These are phyloP conservation scores for Sclerurus mexicanus DNA, from an alignment of 2,113 vertebrate genomes.

Conservation along the genomic window DNA sequence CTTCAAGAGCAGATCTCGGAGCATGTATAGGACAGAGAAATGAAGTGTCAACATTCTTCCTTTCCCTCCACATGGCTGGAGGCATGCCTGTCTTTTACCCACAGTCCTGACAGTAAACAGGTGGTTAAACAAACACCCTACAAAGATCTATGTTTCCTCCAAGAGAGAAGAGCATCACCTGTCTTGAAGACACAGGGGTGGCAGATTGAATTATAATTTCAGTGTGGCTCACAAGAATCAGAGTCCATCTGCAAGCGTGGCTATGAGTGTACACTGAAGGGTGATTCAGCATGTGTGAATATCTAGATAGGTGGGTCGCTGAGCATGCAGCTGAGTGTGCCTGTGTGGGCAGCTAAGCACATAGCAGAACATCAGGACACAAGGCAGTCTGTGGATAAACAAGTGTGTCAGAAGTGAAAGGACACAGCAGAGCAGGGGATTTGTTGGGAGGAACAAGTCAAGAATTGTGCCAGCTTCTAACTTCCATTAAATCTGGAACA, in stretches of 20 bases:
- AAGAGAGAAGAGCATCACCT: neutral
- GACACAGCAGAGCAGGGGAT: neutral
- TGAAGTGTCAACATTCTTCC: neutral
- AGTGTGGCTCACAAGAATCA: neutral
- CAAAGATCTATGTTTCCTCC: neutral
- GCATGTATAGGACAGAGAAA: neutral
- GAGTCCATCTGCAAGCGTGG: slow-evolving; percentile 5
- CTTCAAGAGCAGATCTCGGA: neutral
- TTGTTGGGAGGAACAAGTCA: neutral
- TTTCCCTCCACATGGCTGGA: neutral
- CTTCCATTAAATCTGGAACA: neutral
- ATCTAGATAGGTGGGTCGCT: slow-evolving; percentile 29
- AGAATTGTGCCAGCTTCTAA: neutral
- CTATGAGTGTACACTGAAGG: slow-evolving; percentile 1
- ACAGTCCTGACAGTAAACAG: neutral
- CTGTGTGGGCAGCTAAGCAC: slow-evolving; percentile 34
- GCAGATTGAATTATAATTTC: slow-evolving; percentile 21
- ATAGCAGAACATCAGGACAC: slow-evolving; percentile 16
- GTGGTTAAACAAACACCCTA: neutral
- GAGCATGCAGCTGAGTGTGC: slow-evolving; percentile 11
- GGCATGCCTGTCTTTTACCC: neutral
- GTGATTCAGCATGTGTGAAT: slow-evolving; percentile 30
- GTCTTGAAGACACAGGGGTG: neutral
- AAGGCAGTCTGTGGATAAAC: neutral
- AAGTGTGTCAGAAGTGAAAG: slow-evolving; percentile 32